Percentiles rank a stretch among this genome's conserved stretches.
Conservation (phyloP, 1,140 invertebrate species). For the Panagrolaimus sp. region DNA sequence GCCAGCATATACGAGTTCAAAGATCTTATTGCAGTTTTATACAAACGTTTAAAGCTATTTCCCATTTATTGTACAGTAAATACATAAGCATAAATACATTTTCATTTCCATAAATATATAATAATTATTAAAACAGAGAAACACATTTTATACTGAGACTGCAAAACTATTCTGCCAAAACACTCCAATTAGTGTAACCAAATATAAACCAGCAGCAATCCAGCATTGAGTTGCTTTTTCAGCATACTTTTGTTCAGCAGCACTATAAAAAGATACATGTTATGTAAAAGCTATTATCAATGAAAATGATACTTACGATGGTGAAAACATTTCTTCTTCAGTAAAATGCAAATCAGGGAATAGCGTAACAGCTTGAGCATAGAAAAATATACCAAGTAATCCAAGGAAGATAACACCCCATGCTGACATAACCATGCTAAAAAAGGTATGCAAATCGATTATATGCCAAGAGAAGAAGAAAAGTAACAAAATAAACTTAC, state of each 20-base stretch:
- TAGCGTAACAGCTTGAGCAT: conserved; percentile 51
- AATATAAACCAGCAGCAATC: conserved; percentile 57
- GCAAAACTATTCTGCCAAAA: conserved; percentile 52
- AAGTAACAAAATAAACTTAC: conserved; percentile 30
- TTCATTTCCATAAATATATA: conserved; percentile 50
- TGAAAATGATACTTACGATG: not conserved
- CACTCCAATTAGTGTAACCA: conserved; percentile 53
- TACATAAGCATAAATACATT: too few species aligned
- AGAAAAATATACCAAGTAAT: conserved; percentile 55
- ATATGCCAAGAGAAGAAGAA: too few species aligned
- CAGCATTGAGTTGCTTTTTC: conserved; percentile 57
- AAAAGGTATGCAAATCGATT: conserved; percentile 23
- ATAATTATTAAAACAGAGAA: conserved; percentile 47
- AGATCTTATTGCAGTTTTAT: too few species aligned
- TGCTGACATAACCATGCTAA: conserved; percentile 57
- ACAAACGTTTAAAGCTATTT: too few species aligned
- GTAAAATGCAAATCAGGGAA: conserved; percentile 53
- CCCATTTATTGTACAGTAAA: too few species aligned
- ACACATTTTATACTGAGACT: not conserved
- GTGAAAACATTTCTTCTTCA: conserved; percentile 30
- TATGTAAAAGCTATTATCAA: conserved; percentile 9
- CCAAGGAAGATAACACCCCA: conserved; percentile 58
- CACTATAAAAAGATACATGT: conserved; percentile 33
- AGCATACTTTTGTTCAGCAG: conserved; percentile 38
- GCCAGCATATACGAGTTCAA: too few species aligned